Evolutionary conservation across 2,113 vertebrate species (phyloP), one percentile per base, ranked within the genome.

Genomic region (Sander vitreus): DNA sequence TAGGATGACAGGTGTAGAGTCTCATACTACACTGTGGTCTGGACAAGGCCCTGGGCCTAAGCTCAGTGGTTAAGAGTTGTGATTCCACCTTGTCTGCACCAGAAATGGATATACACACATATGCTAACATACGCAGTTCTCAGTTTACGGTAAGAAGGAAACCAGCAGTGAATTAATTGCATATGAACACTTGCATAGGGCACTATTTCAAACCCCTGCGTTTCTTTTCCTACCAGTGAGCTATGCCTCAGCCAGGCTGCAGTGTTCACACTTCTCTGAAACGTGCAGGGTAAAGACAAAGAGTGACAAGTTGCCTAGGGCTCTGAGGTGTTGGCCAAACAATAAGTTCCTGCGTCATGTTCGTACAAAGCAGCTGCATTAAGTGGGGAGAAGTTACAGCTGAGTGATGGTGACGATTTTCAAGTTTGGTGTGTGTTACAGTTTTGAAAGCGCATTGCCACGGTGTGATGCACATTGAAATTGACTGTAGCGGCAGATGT

Each of bases 1-100:
- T 88, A 80, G 68, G 39, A 70, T 88, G 79, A 88, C 89, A 89
- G 88, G 87, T 92, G 91, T 83, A 75, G 71, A 76, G 68, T 84
- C 57, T 84, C 69, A 57, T 57, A 27, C 70, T 48, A 78, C 36
- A n/a, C 67, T 86, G 88, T 60, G 92, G 89, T 80, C 75, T 89
- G 85, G 86, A 85, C 36, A 45, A 65, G 51, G 73, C 77, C 60
- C n/a, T 47, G 54, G 66, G 55, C 67, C 47, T 71, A 4, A 85
- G 60, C 73, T 72, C 36, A 23, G 84, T 47, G 81, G 91, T 89
- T 73, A 73, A 51, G 80, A 85, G 54, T 73, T 68, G 63, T 45
- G 51, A 91, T 89, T 87, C 70, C 73, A 86, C 76, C 71, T 80
- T 50, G 75, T 92, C 82, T 30, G 65, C 80, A 80, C 68, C 74